Evolutionary conservation across 2,888 invertebrate genomes (phyloP).

Genomic region (Ornithoptera alexandrae): DNA sequence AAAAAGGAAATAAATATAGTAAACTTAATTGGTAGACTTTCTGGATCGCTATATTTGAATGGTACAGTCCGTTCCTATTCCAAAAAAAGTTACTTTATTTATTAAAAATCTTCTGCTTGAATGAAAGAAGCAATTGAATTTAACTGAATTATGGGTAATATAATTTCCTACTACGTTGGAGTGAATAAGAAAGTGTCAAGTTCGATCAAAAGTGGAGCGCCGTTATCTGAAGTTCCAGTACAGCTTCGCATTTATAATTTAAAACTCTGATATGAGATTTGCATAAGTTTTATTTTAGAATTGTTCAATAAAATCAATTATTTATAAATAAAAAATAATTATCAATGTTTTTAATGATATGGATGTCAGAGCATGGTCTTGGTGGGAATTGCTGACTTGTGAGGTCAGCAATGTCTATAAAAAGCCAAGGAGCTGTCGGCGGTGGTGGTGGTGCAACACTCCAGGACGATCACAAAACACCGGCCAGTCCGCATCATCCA

Average conservation of each 20-base stretch:
- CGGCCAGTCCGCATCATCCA: too few species aligned
- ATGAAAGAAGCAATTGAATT: conserved; percentile 29
- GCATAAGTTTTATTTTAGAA: conserved; percentile 4
- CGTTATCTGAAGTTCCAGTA: conserved; percentile 6
- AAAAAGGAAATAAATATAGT: neutral
- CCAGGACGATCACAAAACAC: too few species aligned
- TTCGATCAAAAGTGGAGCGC: conserved; percentile 23
- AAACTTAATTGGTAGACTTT: neutral
- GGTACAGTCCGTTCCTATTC: too few species aligned
- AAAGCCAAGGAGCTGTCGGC: too few species aligned
- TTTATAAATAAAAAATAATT: neutral
- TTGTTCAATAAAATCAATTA: neutral
- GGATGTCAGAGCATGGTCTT: too few species aligned
- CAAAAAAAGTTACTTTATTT: neutral
- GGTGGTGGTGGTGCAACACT: too few species aligned
- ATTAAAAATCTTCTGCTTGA: neutral
- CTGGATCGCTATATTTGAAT: neutral
- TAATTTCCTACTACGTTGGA: conserved; percentile 14
- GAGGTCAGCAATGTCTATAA: too few species aligned
- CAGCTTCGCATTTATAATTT: conserved; percentile 19
- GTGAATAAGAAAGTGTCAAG: conserved; percentile 18
- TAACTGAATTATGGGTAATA: conserved; percentile 28
- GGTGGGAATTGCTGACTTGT: too few species aligned
- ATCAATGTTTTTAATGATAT: too few species aligned
- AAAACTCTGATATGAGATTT: conserved; percentile 6